Conservation (phyloP, 2,797 vertebrate genomes). For the Sebastes oblongus region DNA sequence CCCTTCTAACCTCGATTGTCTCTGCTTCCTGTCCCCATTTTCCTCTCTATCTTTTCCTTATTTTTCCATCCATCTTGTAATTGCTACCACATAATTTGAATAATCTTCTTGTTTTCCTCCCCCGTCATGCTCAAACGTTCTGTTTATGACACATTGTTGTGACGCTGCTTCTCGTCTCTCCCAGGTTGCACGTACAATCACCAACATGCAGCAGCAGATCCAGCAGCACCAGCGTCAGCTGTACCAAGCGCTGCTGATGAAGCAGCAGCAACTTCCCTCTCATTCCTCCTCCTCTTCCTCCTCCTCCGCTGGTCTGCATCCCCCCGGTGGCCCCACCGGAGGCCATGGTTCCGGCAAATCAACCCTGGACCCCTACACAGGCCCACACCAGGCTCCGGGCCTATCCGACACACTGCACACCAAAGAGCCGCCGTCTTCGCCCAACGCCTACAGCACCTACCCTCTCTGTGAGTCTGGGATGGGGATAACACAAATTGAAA, state of each 20-base stretch:
- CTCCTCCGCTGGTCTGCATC: constrained; percentile 90
- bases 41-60: background rate
- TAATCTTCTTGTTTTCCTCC: background rate
- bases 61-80: background rate
- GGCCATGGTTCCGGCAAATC: constrained; percentile 91
- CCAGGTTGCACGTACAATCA: constrained; percentile 99
- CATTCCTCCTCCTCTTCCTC: constrained; percentile 77
- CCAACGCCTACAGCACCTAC: constrained; percentile 93
- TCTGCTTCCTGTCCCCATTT: background rate
- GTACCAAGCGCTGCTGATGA: constrained; percentile 97
- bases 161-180: background rate
- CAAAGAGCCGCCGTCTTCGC: constrained; percentile 97
- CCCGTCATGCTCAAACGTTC: background rate
- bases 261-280: constrained; percentile 90
- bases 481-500: background rate
- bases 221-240: constrained; percentile 99
- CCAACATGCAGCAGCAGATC: constrained; percentile 99
- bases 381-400: constrained; percentile 89
- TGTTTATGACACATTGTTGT: background rate
- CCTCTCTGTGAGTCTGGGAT: constrained; percentile 87
- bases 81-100: background rate
- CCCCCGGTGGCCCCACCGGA: constrained; percentile 67
- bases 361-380: constrained; percentile 92
- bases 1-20: background rate
- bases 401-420: constrained; percentile 94